Conservation (phyloP, 2,113 vertebrate species). For the Rhodinocichla rosea region DNA sequence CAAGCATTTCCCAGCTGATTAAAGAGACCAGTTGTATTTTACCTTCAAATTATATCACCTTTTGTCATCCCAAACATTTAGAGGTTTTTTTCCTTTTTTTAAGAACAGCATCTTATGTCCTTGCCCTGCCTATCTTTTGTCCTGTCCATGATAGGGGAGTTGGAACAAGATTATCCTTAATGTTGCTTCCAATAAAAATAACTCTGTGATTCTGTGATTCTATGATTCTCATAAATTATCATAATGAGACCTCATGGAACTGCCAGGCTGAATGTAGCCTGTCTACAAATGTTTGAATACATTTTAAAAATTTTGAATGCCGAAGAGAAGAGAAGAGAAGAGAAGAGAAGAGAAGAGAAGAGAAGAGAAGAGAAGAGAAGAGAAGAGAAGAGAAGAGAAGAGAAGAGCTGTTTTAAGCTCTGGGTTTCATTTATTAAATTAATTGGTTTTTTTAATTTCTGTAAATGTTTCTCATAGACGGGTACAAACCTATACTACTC, state of each 20-base stretch:
- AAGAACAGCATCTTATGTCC: background rate
- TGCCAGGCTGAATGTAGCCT: background rate
- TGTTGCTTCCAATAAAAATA: background rate
- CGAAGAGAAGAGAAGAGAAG: background rate
- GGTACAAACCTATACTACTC: background rate
- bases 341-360: too few relatives aligned
- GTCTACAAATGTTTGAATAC: background rate
- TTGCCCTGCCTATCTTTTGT: background rate
- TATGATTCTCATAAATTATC: background rate
- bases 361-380: background rate
- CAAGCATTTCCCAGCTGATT: background rate
- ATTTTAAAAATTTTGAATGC: background rate
- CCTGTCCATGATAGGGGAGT: background rate
- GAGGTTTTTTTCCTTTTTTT: background rate
- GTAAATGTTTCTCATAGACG: background rate
- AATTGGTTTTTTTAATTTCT: background rate
- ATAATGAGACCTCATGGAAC: background rate
- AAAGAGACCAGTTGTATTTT: background rate
- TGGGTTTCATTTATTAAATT: background rate
- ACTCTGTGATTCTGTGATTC: rapidly evolving
- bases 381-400: rapidly evolving
- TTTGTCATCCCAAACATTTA: background rate
- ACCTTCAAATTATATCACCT: background rate
- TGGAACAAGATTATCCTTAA: background rate
- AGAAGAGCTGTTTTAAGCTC: background rate